Base-by-base conservation (phyloP, 2,888 invertebrate species). In the Penaeus monodon region DNA sequence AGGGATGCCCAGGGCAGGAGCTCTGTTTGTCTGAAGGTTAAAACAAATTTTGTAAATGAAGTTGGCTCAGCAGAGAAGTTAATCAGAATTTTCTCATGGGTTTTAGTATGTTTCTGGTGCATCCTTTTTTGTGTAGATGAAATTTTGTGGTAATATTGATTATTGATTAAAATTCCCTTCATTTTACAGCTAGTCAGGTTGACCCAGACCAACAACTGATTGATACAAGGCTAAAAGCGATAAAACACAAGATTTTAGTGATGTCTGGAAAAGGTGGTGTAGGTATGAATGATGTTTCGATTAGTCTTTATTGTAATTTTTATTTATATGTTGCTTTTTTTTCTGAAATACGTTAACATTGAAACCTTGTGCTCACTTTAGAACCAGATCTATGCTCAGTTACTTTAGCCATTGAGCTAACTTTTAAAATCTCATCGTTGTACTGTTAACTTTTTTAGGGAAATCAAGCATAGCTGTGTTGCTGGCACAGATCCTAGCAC, bases 261-360 rank as follows among this genome's bases (percentile, higher is more conserved):
- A 93, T 99, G 24, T 99, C 98, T 0, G 99, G 99, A 0, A 99
- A 99, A 93, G 99, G 99, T 8, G 99, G 99, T 22, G 99, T 99
- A 29, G 99, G 89, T 89, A 81, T 73, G 89, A 70, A 49, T 20
- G 12, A 14, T 27, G 20, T 10, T 27, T 12, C 1, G 2, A 17
- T 73, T n/a, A 6, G 33, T 73, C 20, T 73, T 33, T 73, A 12
- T 24, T 66, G 66, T 66, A 2, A 6, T 14, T 29, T 76, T 76
- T 76, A 14, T 38, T 38, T 76, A 24, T 33, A 76, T 76, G 12
- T 76, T 20, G 1, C 6, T 76, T 29, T 38, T 27, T 74, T 29
- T 44, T 44, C 44, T 44, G 10, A 44, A 10, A 44, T 44, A 44
- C 8, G 8, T 44, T 44, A 44, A 44, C 10, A 44, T 44, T 44